Percentiles rank a stretch among this genome's conserved stretches.
Evolutionary conservation across 1,140 invertebrate genomes (phyloP).

Genomic region (Fopius arisanus): DNA sequence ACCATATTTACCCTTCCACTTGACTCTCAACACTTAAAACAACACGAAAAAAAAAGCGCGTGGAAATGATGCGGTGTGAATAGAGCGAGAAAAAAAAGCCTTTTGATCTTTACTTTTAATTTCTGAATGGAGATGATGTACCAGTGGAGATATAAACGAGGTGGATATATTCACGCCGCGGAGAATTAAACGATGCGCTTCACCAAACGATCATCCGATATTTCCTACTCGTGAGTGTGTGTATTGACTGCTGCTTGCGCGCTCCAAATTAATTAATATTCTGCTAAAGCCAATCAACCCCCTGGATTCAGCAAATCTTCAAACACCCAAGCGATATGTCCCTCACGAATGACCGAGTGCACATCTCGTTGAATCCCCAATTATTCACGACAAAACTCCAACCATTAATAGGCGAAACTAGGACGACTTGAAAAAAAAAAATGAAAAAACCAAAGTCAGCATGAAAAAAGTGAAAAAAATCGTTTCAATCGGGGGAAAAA

Average conservation of each 20-base stretch:
- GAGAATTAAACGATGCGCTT: background rate
- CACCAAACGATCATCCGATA: background rate
- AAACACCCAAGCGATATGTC: no score
- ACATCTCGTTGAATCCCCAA: no score
- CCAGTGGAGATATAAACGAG: constrained; percentile 10
- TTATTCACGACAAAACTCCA: no score
- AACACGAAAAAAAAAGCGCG: no score
- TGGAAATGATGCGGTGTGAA: background rate
- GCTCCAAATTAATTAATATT: background rate
- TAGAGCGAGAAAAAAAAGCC: background rate
- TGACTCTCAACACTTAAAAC: background rate
- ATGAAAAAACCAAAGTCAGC: no score
- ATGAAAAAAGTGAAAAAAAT: background rate
- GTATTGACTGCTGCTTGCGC: background rate
- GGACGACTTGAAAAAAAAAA: no score
- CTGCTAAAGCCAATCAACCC: background rate
- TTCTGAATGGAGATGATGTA: background rate
- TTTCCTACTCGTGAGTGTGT: background rate
- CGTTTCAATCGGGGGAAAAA: background rate
- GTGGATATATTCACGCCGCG: background rate
- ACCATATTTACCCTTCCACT: background rate
- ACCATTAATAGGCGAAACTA: no score
- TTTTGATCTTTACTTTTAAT: background rate
- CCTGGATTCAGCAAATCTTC: background rate
- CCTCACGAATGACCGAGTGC: no score